Percentiles rank a stretch among this genome's conserved stretches.
phyloP scores from a whole-genome alignment of 2,113 vertebrate species.

The Ginglymostoma cirratum region DNA sequence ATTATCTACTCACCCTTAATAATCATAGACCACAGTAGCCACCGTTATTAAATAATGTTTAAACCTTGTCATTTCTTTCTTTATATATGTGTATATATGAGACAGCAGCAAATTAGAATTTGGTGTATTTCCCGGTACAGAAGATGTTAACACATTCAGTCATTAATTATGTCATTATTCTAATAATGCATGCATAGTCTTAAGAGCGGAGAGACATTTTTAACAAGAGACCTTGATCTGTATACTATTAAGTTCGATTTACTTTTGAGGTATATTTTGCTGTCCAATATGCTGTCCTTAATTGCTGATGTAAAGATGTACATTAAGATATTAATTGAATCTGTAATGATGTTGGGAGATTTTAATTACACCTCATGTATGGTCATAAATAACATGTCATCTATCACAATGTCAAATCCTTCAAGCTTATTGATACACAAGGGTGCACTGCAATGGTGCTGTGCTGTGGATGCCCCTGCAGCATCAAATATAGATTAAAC shows the following conservation, averaged over 20 bases:
- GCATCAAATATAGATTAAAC: slow-evolving; percentile 13
- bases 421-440: not conserved
- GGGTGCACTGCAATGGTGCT: not conserved
- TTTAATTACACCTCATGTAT: not conserved
- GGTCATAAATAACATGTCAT: not conserved
- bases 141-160: not conserved
- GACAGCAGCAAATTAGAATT: not conserved
- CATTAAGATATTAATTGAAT: not conserved
- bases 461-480: not conserved
- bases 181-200: not conserved
- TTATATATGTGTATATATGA: not conserved
- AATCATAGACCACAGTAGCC: not conserved
- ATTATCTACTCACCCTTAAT: not conserved
- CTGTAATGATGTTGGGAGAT: not conserved
- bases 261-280: slow-evolving; percentile 15
- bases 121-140: not conserved
- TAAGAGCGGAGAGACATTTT: not conserved
- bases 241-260: not conserved
- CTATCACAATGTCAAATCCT: not conserved
- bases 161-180: not conserved
- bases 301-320: not conserved
- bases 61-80: not conserved
- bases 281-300: too few species aligned
- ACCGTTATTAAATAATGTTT: slow-evolving; percentile 12
- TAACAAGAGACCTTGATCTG: too few species aligned